phyloP scores from a whole-genome alignment of 2,888 invertebrate species.

The Tipula confusa region DNA sequence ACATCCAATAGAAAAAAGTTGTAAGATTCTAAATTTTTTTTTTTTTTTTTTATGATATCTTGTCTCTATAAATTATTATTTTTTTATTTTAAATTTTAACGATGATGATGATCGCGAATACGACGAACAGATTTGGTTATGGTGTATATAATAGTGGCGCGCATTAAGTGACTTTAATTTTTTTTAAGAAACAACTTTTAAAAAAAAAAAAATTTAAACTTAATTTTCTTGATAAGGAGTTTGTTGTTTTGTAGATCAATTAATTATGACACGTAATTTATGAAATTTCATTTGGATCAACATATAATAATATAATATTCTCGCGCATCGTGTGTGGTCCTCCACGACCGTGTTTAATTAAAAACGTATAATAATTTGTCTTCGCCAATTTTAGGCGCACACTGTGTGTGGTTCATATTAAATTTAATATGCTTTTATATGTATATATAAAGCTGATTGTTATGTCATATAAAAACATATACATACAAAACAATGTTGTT shows the following conservation, averaged over 20 bases:
- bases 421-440: not conserved
- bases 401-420: not conserved
- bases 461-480: not conserved
- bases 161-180: not conserved
- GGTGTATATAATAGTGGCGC: too few species aligned
- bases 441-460: not conserved
- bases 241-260: not conserved
- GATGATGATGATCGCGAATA: not conserved
- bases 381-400: not conserved
- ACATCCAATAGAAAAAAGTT: not conserved
- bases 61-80: conserved; percentile 25
- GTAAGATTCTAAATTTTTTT: not conserved
- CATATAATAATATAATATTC: too few species aligned
- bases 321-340: not conserved
- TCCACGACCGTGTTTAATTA: not conserved
- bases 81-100: not conserved
- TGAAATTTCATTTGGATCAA: not conserved
- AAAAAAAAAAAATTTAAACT: not conserved
- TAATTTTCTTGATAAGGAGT: not conserved
- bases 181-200: not conserved
- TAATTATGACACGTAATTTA: not conserved
- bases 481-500: not conserved
- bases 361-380: not conserved
- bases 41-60: not conserved
- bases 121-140: not conserved